Percentiles rank a stretch among this genome's conserved stretches.
phyloP scores from a whole-genome alignment of 1,140 invertebrate species.

The Drosophila miranda region DNA sequence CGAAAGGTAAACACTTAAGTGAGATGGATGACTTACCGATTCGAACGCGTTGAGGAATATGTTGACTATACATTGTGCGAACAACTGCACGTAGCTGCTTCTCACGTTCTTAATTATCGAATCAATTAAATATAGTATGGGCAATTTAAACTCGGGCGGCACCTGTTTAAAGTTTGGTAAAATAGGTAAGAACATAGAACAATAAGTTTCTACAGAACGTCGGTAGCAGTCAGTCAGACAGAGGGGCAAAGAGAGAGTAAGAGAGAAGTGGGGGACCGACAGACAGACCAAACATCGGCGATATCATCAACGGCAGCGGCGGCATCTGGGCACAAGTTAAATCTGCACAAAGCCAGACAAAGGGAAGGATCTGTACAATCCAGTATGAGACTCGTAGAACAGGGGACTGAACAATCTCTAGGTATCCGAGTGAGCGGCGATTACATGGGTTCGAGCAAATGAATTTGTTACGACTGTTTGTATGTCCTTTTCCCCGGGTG shows the following conservation, averaged over 20 bases:
- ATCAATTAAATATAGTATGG: constrained; percentile 98
- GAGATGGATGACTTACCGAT: constrained; percentile 86
- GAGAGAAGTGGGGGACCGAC: constrained; percentile 6
- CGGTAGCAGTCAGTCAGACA: constrained; percentile 31
- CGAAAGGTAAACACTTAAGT: constrained; percentile 30
- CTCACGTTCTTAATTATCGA: constrained; percentile 99
- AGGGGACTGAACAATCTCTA: neutral
- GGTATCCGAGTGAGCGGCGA: too few relatives aligned
- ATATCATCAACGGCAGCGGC: constrained; percentile 19
- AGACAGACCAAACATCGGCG: neutral
- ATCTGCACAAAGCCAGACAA: constrained; percentile 1
- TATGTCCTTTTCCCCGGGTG: too few relatives aligned
- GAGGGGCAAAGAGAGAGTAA: constrained; percentile 29
- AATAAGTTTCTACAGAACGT: constrained; percentile 62
- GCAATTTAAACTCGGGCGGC: constrained; percentile 93
- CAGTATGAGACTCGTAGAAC: neutral
- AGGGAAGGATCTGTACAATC: neutral
- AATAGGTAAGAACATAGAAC: constrained; percentile 69
- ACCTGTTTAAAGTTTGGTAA: constrained; percentile 86
- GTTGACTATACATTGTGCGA: constrained; percentile 93
- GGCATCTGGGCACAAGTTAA: neutral
- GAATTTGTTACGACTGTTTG: too few relatives aligned
- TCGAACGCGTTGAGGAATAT: constrained; percentile 94
- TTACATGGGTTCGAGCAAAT: too few relatives aligned
- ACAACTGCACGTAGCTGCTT: constrained; percentile 91